Evolutionary conservation across 2,888 invertebrate species (phyloP).

Genomic region (Piscicola geometra): DNA sequence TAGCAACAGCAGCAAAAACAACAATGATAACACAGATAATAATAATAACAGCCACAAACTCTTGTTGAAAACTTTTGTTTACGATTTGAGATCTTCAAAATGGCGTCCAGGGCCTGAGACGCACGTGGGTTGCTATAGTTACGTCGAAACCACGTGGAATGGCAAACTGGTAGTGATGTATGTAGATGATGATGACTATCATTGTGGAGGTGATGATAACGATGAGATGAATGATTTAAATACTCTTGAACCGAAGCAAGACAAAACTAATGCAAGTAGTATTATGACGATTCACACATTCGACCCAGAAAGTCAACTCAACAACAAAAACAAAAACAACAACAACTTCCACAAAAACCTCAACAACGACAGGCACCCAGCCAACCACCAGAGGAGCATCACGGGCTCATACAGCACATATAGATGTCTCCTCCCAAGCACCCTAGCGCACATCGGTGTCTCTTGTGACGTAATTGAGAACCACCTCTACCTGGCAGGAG

Average conservation of each 20-base stretch:
- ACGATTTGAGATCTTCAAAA: not conserved
- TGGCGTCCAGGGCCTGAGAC: not conserved
- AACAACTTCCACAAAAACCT: not conserved
- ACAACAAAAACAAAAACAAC: not conserved
- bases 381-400: not conserved
- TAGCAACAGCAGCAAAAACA: not conserved
- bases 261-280: no score
- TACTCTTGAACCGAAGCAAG: no score
- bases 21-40: not conserved
- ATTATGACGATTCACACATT: no score
- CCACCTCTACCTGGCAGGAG: not conserved
- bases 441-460: not conserved
- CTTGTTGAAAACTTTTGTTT: not conserved
- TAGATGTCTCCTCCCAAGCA: not conserved
- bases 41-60: slow-evolving; percentile 1
- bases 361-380: not conserved
- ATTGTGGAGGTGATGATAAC: not conserved
- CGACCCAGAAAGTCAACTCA: no score
- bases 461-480: not conserved
- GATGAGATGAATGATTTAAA: no score
- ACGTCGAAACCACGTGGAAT: not conserved
- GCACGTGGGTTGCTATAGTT: not conserved
- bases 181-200: not conserved
- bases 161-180: not conserved
- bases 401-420: not conserved